Conservation (phyloP, 2,888 invertebrate species). For the Sarcophaga subvicina region DNA sequence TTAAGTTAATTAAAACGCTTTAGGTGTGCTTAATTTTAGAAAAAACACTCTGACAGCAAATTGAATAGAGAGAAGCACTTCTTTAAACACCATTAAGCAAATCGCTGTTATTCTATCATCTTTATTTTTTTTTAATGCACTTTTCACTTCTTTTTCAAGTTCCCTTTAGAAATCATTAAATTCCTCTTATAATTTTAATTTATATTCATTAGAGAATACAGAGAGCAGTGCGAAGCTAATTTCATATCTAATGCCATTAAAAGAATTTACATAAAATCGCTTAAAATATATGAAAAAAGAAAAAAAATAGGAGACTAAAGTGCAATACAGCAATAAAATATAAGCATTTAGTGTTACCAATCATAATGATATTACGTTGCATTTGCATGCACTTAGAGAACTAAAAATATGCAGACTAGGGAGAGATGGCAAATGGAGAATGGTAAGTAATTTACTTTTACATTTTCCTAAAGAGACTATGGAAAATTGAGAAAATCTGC, state of each 20-base stretch:
- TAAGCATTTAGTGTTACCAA: constrained; percentile 36
- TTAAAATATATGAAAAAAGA: constrained; percentile 18
- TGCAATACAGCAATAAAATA: constrained; percentile 48
- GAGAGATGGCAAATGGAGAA: not conserved
- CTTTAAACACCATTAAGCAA: constrained; percentile 47
- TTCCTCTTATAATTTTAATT: constrained; percentile 53
- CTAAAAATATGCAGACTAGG: constrained; percentile 2
- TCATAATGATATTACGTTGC: constrained; percentile 43
- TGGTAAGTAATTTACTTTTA: not conserved
- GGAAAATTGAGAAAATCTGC: constrained; percentile 6
- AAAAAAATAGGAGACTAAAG: not conserved
- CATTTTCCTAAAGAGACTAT: constrained; percentile 22
- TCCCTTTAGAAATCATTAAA: constrained; percentile 46
- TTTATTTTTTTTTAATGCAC: not conserved
- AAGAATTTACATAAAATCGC: constrained; percentile 54
- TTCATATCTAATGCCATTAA: constrained; percentile 55
- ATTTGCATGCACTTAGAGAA: constrained; percentile 25
- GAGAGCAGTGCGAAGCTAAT: constrained; percentile 29
- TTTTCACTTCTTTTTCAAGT: not conserved
- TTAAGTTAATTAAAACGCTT: constrained; percentile 15
- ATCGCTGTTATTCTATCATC: not conserved
- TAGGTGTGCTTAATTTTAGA: not conserved
- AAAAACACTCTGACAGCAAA: not conserved
- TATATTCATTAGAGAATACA: constrained; percentile 58
- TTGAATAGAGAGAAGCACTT: constrained; percentile 25